Conservation (phyloP, 2,888 invertebrate species). For the Corbicula japonica region DNA sequence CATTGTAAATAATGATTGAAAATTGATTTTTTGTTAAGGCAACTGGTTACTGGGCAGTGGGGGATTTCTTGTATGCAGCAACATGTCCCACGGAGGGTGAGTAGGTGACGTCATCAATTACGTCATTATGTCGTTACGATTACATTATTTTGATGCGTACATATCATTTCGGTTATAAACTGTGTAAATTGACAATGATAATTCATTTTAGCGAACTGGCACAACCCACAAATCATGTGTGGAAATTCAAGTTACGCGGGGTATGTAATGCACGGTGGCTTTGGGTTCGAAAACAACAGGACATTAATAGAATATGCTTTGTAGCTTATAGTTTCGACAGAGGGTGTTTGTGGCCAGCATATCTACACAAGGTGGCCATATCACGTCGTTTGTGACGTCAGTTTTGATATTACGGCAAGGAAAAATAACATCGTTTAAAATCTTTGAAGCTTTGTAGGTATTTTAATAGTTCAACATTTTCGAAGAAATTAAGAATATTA, state of each 20-base stretch:
- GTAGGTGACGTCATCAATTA: slow-evolving; percentile 46
- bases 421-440: no score
- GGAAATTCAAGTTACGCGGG: slow-evolving; percentile 77
- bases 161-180: slow-evolving; percentile 19
- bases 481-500: no score
- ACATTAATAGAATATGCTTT: no score
- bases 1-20: no score
- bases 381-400: no score
- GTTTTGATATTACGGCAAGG: no score
- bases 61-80: slow-evolving; percentile 62
- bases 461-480: no score
- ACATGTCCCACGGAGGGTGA: slow-evolving; percentile 57
- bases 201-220: slow-evolving; percentile 76
- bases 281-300: slow-evolving; percentile 49
- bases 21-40: slow-evolving; percentile 52
- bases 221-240: slow-evolving; percentile 69
- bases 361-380: no score
- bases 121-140: slow-evolving; percentile 37
- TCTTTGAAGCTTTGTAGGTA: no score
- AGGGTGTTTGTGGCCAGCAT: no score
- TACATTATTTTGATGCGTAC: slow-evolving; percentile 21
- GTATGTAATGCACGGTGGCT: slow-evolving; percentile 68
- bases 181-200: slow-evolving; percentile 16
- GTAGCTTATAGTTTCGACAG: no score
- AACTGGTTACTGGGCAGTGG: slow-evolving; percentile 48